Conservation (phyloP, 1,140 invertebrate species). For the Gonatopus flavifemur region DNA sequence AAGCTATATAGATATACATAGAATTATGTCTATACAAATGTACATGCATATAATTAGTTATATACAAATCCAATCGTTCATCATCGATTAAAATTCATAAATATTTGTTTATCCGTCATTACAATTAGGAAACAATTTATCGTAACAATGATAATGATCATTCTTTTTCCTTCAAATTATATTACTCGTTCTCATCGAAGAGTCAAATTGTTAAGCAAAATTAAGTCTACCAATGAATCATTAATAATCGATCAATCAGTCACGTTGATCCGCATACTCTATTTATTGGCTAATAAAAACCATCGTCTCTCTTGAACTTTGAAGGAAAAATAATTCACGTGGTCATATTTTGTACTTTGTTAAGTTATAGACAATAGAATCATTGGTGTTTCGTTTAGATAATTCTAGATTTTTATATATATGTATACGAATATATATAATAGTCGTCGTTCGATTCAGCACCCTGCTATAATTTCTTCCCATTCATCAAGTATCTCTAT, state of each 20-base stretch:
- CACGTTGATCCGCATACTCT: constrained; percentile 1
- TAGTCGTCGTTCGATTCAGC: constrained; percentile 16
- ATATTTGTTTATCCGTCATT: constrained; percentile 4
- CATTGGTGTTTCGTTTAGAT: constrained; percentile 30
- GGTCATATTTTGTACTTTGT: constrained; percentile 35
- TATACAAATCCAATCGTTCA: background rate
- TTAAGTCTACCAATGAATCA: constrained; percentile 13
- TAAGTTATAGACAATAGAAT: constrained; percentile 26
- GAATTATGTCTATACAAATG: background rate
- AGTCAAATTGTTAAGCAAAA: background rate
- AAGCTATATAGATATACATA: background rate
- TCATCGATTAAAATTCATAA: background rate
- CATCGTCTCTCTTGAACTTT: background rate
- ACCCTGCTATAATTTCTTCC: background rate
- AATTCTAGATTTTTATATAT: too few relatives aligned
- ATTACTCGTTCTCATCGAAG: constrained; percentile 1
- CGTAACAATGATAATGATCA: constrained; percentile 11
- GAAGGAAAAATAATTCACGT: constrained; percentile 18
- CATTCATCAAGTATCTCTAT: background rate
- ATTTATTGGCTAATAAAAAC: constrained; percentile 15
- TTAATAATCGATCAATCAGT: background rate
- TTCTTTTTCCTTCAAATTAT: too few relatives aligned
- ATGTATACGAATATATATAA: too few relatives aligned
- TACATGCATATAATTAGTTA: background rate
- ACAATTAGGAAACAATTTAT: constrained; percentile 9